Base-by-base conservation (phyloP, 2,888 invertebrate genomes). In the Pegoplata infirma region DNA sequence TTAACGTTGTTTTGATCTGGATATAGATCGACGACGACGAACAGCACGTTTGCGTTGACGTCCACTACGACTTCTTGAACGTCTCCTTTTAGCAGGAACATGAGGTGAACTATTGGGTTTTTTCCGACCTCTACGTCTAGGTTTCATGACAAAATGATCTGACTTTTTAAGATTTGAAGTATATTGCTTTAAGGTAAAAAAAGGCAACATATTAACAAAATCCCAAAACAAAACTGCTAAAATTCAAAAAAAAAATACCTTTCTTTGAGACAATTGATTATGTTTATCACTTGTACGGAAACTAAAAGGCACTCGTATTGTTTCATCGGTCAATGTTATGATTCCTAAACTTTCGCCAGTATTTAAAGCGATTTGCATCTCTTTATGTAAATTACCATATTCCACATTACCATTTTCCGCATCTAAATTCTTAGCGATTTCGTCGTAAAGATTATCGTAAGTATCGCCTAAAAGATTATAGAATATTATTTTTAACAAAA, bases 261-360 rank as follows among this genome's bases (percentile, higher is more conserved):
- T 28, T 28, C 28, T 28, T 6, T 28, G 28, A 7, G 28, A 8
- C 6, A 8, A 28, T 7, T 28, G 3, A 28, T 1, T 7, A 28
- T 28, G 6, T 46, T 73, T 68, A 0, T 10, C 25, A 8, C 53
- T 61, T 7, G 55, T 25, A 14, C 72, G 68, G 25, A 79, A 76
- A 40, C 67, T 80, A 40, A 79, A 80, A 7, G 80, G 81, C 44
- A 82, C 46, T 2, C 82, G 72, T 32, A 81, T 58, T 1, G 47
- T 67, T 14, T 81, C 80, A 49, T 81, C 28, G 0, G 64, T 73
- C 21, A 81, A 8, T 1, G 76, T 67, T 7, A 82, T 56, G 19
- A 82, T 72, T 7, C 82, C 82, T 32, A 82, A 72, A 63, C 68
- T 77, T 55, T 80, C 56, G 2, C 80, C 82, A 8, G 80, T 63